phyloP scores from a whole-genome alignment of 2,113 vertebrate species.

The Paracanthobrama guichenoti region DNA sequence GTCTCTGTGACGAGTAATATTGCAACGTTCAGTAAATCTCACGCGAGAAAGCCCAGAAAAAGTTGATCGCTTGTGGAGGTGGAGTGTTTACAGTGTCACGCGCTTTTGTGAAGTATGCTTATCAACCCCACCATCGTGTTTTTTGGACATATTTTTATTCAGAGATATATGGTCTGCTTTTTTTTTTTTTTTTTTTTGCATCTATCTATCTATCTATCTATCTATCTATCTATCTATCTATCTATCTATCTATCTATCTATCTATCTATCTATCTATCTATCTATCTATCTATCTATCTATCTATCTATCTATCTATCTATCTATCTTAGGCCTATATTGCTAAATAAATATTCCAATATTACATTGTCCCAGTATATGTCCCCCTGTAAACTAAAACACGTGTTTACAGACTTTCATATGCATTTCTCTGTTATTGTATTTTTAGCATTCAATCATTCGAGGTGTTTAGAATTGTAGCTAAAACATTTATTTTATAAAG shows the following conservation, averaged over 20 bases:
- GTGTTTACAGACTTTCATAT: background rate
- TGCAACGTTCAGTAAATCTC: slow-evolving; percentile 11
- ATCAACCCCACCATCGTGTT: background rate
- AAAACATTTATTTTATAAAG: background rate
- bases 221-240: slow-evolving; percentile 24
- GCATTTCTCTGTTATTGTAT: background rate
- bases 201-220: background rate
- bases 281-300: background rate
- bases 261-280: background rate
- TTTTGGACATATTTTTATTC: background rate
- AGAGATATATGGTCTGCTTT: background rate
- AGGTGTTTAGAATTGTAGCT: background rate
- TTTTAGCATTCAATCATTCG: background rate
- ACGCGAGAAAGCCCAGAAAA: slow-evolving; percentile 7
- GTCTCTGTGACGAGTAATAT: background rate
- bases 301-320: slow-evolving; percentile 22
- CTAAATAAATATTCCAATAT: background rate
- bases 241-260: slow-evolving; percentile 12
- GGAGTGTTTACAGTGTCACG: slow-evolving; percentile 6
- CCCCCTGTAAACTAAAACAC: background rate
- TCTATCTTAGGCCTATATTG: too few species aligned
- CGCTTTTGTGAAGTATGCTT: background rate
- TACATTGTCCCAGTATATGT: background rate
- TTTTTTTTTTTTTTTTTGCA: background rate
- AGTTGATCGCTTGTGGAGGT: slow-evolving; percentile 20